These are phyloP conservation scores for Phycodurus eques DNA, from an alignment of 2,113 vertebrate genomes.

Conservation along the genomic window DNA sequence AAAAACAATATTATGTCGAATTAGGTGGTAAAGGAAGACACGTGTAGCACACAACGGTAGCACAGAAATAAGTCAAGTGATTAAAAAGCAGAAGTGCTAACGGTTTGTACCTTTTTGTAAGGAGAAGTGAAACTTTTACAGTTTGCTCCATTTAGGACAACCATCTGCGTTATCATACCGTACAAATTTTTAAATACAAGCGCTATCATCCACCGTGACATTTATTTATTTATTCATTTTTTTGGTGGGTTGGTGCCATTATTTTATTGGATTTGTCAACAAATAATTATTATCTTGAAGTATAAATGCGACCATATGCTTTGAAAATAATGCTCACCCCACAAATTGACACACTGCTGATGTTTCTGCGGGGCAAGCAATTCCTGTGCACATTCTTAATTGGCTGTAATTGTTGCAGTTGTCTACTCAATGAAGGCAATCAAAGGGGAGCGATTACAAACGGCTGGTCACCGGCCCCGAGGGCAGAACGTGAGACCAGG, in stretches of 20 bases:
- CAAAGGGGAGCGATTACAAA: slow-evolving; percentile 53
- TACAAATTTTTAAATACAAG: background rate
- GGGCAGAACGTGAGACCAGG: slow-evolving; percentile 31
- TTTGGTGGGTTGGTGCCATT: background rate
- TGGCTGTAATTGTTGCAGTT: slow-evolving; percentile 48
- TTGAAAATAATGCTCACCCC: slow-evolving; percentile 25
- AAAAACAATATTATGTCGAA: background rate
- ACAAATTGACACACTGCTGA: slow-evolving; percentile 12
- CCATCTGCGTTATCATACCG: background rate
- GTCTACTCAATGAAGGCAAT: slow-evolving; percentile 48
- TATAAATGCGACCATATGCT: slow-evolving; percentile 12
- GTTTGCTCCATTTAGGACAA: background rate
- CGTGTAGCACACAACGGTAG: slow-evolving; percentile 4
- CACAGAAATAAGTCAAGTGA: slow-evolving; percentile 39
- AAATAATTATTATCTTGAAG: slow-evolving; percentile 5
- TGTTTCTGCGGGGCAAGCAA: slow-evolving; percentile 22
- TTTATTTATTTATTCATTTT: background rate
- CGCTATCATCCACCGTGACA: background rate
- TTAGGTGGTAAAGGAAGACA: background rate
- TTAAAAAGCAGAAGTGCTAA: slow-evolving; percentile 60
- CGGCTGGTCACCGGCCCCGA: slow-evolving; percentile 39
- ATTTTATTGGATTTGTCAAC: background rate
- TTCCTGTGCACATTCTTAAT: slow-evolving; percentile 40
- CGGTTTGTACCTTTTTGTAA: slow-evolving; percentile 25
- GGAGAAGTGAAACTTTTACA: slow-evolving; percentile 63